A percentile compares a stretch with the other conserved stretches of the same genome.
Conservation (phyloP, 1,140 invertebrate genomes). For the Zaprionus kolodkinae region DNA sequence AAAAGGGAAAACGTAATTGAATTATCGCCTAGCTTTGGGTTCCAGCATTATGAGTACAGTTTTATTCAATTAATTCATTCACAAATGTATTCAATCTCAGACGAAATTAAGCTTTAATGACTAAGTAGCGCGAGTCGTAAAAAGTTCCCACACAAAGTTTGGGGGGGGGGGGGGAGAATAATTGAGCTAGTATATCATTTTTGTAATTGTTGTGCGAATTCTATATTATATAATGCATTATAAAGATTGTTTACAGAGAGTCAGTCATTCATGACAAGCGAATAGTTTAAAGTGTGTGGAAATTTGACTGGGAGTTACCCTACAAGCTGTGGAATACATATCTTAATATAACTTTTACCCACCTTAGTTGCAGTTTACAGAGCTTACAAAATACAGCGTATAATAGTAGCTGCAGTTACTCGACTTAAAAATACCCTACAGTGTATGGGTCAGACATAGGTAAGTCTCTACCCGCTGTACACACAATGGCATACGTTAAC, state of each 20-base stretch:
- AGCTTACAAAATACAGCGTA: too few species aligned
- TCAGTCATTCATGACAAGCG: not conserved
- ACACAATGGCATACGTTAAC: too few species aligned
- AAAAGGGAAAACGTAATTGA: not conserved
- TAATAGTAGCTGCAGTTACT: not conserved
- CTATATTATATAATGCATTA: not conserved
- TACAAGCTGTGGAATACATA: not conserved
- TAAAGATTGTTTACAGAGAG: not conserved
- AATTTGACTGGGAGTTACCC: too few species aligned
- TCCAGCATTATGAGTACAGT: not conserved
- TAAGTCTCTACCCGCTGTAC: too few species aligned
- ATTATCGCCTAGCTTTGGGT: not conserved
- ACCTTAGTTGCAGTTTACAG: too few species aligned
- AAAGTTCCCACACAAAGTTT: not conserved
- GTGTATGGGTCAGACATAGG: too few species aligned
- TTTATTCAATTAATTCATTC: constrained; percentile 4
- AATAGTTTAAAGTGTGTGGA: not conserved
- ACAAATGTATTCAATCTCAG: not conserved
- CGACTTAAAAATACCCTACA: not conserved
- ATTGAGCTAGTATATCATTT: not conserved
- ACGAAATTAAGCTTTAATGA: not conserved
- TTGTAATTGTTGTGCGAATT: not conserved
- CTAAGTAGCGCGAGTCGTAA: not conserved
- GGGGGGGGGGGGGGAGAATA: not conserved
- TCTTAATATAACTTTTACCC: too few species aligned